Evolutionary conservation across 2,888 invertebrate species (phyloP).

Genomic region (Uloborus plumipes): DNA sequence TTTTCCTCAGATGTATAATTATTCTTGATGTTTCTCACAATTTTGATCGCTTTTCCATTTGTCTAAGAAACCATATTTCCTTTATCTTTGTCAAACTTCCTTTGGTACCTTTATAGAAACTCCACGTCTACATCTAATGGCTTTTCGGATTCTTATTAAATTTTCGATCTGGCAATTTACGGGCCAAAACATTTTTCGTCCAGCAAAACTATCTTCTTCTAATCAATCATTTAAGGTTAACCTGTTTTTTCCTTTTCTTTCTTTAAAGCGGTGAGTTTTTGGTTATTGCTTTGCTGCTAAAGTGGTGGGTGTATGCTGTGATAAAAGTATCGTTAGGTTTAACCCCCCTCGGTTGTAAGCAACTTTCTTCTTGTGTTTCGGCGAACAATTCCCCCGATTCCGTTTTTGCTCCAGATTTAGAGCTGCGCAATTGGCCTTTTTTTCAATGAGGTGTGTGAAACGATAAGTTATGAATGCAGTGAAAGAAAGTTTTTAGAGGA

Average conservation of each 20-base stretch:
- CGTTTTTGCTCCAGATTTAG: too few relatives aligned
- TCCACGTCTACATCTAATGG: constrained; percentile 28
- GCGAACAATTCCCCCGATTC: neutral
- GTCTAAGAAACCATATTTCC: neutral
- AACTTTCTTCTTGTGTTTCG: constrained; percentile 13
- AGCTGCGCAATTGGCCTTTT: too few relatives aligned
- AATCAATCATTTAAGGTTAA: constrained; percentile 64
- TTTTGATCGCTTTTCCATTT: neutral
- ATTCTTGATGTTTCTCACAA: too few relatives aligned
- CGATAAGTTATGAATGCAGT: too few relatives aligned
- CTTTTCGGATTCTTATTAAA: constrained; percentile 59
- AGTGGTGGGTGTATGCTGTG: constrained; percentile 11
- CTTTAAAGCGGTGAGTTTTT: constrained; percentile 36
- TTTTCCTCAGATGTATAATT: too few relatives aligned
- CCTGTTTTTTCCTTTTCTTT: constrained; percentile 23
- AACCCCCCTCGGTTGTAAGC: constrained; percentile 33
- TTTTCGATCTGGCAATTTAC: constrained; percentile 58
- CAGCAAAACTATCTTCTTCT: constrained; percentile 51
- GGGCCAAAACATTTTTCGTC: constrained; percentile 36
- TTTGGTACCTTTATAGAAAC: constrained; percentile 34
- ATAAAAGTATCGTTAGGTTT: constrained; percentile 50
- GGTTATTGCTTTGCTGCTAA: constrained; percentile 35
- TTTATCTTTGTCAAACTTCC: neutral
- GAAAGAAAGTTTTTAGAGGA: too few relatives aligned
- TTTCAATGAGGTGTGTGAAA: too few relatives aligned